Percentiles rank a stretch among this genome's conserved stretches.
These are phyloP conservation scores for Neopelma chrysocephalum DNA, from an alignment of 2,797 vertebrate species.

Conservation along the genomic window DNA sequence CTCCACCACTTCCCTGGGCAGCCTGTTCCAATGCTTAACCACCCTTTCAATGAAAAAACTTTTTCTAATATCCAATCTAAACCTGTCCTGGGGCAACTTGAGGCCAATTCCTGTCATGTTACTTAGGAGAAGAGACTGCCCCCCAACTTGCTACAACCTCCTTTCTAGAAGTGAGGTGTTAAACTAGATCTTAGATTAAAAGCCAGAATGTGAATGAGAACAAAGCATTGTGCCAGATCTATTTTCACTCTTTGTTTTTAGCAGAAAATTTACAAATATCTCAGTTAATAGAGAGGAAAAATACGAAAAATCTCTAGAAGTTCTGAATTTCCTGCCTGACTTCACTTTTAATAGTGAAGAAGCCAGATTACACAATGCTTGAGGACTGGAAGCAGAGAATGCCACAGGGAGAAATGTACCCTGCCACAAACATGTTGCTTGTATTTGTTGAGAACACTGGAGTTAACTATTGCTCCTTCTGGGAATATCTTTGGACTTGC, in stretches of 20 bases:
- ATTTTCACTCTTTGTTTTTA: background rate
- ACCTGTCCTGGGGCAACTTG: background rate
- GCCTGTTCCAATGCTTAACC: background rate
- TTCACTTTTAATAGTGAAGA: background rate
- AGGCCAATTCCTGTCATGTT: background rate
- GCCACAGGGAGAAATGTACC: constrained; percentile 9
- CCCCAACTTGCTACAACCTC: background rate
- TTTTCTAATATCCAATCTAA: background rate
- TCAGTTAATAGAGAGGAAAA: background rate
- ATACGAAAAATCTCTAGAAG: background rate
- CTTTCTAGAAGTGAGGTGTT: background rate
- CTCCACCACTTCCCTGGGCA: background rate
- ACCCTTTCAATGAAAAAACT: background rate
- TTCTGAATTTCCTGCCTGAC: background rate
- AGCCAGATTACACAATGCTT: background rate
- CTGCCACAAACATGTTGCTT: background rate
- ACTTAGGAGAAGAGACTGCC: background rate
- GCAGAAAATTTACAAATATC: background rate
- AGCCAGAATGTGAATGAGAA: background rate
- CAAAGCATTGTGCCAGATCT: background rate
- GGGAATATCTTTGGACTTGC: background rate
- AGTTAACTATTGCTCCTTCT: background rate
- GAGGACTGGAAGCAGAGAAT: background rate
- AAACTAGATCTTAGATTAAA: background rate
- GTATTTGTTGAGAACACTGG: constrained; percentile 16